A percentile compares a stretch with the other conserved stretches of the same genome.
Conservation (phyloP, 2,888 invertebrate genomes). For the Fragum fragum region DNA sequence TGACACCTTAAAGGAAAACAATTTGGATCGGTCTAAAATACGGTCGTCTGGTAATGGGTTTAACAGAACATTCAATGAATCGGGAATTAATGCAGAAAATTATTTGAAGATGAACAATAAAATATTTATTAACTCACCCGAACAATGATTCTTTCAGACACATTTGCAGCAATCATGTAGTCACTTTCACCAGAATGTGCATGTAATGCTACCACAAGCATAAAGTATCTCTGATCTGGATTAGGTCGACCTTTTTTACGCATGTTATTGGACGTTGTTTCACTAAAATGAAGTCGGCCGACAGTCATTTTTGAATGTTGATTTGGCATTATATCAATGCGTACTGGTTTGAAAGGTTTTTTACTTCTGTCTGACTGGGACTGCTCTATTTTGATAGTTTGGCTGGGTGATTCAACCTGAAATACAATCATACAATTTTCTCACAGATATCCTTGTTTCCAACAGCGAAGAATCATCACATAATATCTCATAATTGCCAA, state of each 20-base stretch:
- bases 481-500: too few relatives aligned
- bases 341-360: constrained; percentile 97
- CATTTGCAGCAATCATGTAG: constrained; percentile 90
- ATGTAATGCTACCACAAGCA: constrained; percentile 96
- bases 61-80: too few relatives aligned
- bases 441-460: too few relatives aligned
- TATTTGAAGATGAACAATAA: too few relatives aligned
- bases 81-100: too few relatives aligned
- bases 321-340: constrained; percentile 91
- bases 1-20: too few relatives aligned
- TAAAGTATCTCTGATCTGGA: constrained; percentile 99
- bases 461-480: too few relatives aligned
- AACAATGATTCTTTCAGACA: constrained; percentile 98
- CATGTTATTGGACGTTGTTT: constrained; percentile 99
- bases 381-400: constrained; percentile 98
- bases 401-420: constrained; percentile 95
- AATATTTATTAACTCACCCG: constrained; percentile 92
- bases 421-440: too few relatives aligned
- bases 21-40: too few relatives aligned
- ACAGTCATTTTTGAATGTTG: constrained; percentile 90
- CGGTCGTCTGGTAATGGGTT: too few relatives aligned
- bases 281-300: constrained; percentile 98
- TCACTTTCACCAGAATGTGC: constrained; percentile 94
- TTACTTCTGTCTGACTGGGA: constrained; percentile 99
- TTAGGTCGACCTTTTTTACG: constrained; percentile 99